Conservation (phyloP, 2,888 invertebrate species). For the Pseudeuparius sepicola region DNA sequence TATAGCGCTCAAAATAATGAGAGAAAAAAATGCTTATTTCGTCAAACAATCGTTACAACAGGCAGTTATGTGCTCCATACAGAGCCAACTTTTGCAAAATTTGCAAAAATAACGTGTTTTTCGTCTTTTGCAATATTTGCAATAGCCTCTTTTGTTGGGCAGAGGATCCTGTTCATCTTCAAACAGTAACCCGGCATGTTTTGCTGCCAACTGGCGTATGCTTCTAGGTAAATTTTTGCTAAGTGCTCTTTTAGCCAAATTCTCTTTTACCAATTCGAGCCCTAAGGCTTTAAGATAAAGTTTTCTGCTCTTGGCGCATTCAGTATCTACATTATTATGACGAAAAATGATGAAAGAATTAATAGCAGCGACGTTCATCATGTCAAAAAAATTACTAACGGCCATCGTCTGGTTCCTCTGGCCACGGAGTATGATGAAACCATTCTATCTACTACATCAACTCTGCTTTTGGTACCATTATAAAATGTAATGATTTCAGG, state of each 20-base stretch:
- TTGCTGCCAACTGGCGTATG: constrained; percentile 3
- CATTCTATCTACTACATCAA: constrained; percentile 11
- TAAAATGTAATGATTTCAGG: constrained; percentile 13
- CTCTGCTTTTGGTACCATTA: constrained; percentile 10
- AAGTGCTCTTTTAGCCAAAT: background rate
- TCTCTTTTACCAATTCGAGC: background rate
- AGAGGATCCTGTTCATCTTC: constrained; percentile 9
- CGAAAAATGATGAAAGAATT: background rate
- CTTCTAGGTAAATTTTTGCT: background rate
- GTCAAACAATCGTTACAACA: background rate
- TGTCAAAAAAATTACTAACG: constrained; percentile 5
- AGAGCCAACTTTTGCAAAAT: constrained; percentile 8
- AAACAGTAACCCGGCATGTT: constrained; percentile 6
- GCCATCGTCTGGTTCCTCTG: constrained; percentile 6
- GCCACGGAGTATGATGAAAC: constrained; percentile 8
- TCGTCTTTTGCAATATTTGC: constrained; percentile 10
- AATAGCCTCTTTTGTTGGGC: constrained; percentile 7
- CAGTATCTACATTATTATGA: background rate
- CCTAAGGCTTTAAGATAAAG: background rate
- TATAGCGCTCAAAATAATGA: background rate
- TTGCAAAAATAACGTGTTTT: constrained; percentile 10
- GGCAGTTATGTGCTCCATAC: constrained; percentile 7
- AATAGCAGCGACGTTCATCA: constrained; percentile 1
- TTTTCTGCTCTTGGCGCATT: background rate
- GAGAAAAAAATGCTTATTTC: background rate